Percentiles rank a stretch among this genome's conserved stretches.
phyloP scores from a whole-genome alignment of 1,140 invertebrate genomes.

The Drosophila saltans region DNA sequence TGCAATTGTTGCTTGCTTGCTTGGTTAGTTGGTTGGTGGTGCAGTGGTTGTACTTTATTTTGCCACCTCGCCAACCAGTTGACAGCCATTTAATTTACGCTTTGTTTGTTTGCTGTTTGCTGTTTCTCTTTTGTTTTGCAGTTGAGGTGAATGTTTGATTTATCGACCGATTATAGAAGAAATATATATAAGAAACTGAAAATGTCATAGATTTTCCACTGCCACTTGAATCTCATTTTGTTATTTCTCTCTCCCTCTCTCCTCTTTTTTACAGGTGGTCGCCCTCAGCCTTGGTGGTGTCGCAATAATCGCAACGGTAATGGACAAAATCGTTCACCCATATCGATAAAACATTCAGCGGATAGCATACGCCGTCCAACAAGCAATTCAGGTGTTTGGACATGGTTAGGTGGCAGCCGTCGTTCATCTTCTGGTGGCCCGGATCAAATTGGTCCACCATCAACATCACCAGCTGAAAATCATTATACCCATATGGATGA shows the following conservation, averaged over 20 bases:
- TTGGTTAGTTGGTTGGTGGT: conserved; percentile 15
- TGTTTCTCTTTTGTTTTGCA: conserved; percentile 29
- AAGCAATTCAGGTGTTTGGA: conserved; percentile 87
- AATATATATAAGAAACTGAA: conserved; percentile 21
- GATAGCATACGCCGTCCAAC: conserved; percentile 84
- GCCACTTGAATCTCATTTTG: conserved; percentile 24
- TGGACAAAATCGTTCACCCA: conserved; percentile 73
- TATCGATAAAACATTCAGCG: conserved; percentile 80
- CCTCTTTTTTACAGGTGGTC: conserved; percentile 62
- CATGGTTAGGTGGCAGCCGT: conserved; percentile 86
- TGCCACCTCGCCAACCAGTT: conserved; percentile 61
- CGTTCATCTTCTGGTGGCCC: conserved; percentile 82
- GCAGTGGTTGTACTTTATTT: conserved; percentile 41
- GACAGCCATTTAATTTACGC: conserved; percentile 80
- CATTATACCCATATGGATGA: conserved; percentile 89
- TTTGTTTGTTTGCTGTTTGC: conserved; percentile 73
- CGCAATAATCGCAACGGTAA: conserved; percentile 78
- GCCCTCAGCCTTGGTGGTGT: conserved; percentile 83
- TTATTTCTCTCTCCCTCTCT: background rate
- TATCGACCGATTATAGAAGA: conserved; percentile 73
- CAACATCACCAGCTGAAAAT: conserved; percentile 86
- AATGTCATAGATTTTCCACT: conserved; percentile 70
- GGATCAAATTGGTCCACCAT: conserved; percentile 83
- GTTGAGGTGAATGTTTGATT: conserved; percentile 78
- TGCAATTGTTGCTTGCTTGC: conserved; percentile 4